These are phyloP conservation scores for Tricholauxania praeusta DNA, from an alignment of 2,888 invertebrate species.

Conservation along the genomic window DNA sequence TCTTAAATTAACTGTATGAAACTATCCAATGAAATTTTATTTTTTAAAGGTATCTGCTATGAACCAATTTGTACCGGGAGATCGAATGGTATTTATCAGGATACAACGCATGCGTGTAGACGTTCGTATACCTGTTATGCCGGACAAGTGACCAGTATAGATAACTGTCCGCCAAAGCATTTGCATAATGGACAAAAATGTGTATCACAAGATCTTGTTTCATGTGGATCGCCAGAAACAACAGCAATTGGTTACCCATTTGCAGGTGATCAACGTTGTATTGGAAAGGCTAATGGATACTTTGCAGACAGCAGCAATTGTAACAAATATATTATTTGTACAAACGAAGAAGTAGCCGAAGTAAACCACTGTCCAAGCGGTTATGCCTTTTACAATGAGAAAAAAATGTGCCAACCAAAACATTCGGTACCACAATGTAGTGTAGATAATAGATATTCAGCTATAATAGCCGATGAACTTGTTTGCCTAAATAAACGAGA, in stretches of 20 bases:
- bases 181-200: constrained; percentile 71
- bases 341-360: constrained; percentile 54
- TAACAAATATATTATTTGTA: constrained; percentile 58
- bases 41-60: constrained; percentile 70
- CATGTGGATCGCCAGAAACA: constrained; percentile 69
- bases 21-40: background rate
- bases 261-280: constrained; percentile 54
- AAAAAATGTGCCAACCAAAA: constrained; percentile 52
- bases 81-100: constrained; percentile 71
- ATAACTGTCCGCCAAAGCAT: constrained; percentile 69
- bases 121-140: constrained; percentile 70
- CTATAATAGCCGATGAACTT: constrained; percentile 35
- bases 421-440: constrained; percentile 47
- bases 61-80: constrained; percentile 70
- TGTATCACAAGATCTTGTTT: constrained; percentile 65
- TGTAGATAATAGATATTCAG: constrained; percentile 15
- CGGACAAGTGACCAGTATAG: constrained; percentile 69
- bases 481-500: constrained; percentile 53
- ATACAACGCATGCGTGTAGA: constrained; percentile 72
- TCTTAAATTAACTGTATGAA: background rate
- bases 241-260: constrained; percentile 58
- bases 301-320: constrained; percentile 56
- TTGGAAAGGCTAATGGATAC: constrained; percentile 56
- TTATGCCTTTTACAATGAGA: constrained; percentile 54
- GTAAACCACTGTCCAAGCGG: constrained; percentile 57